A percentile compares a stretch with the other conserved stretches of the same genome.
phyloP scores from a whole-genome alignment of 2,888 invertebrate species.

The Amiota minor region DNA sequence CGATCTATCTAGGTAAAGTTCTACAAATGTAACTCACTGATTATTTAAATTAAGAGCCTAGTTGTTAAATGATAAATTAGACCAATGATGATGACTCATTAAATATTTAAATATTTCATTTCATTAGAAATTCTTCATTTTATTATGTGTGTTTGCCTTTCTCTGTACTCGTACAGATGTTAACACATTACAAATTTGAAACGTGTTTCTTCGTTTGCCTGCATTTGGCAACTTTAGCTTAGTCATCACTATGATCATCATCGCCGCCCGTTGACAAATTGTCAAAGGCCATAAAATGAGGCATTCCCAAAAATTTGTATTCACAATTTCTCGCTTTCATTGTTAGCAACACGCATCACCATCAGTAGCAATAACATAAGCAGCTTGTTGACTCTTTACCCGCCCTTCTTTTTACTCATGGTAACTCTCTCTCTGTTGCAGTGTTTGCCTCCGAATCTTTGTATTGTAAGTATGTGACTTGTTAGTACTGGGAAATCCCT shows the following conservation, averaged over 20 bases:
- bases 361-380: not conserved
- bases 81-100: too few species aligned
- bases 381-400: conserved; percentile 19
- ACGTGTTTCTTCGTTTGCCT: not conserved
- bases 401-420: not conserved
- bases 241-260: conserved; percentile 17
- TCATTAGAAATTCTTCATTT: too few species aligned
- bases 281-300: conserved; percentile 11
- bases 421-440: conserved; percentile 33
- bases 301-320: conserved; percentile 14
- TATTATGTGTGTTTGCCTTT: too few species aligned
- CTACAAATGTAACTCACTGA: too few species aligned
- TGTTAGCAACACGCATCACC: conserved; percentile 8
- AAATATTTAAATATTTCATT: too few species aligned
- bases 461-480: too few species aligned
- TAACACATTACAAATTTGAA: too few species aligned
- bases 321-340: not conserved
- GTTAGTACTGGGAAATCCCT: conserved; percentile 29
- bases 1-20: too few species aligned
- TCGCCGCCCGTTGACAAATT: conserved; percentile 1
- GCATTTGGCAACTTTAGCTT: conserved; percentile 14
- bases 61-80: too few species aligned
- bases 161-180: too few species aligned
- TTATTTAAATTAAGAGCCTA: too few species aligned
- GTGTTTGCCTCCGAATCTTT: conserved; percentile 52